A percentile compares a stretch with the other conserved stretches of the same genome.
These are phyloP conservation scores for Cyanistes caeruleus DNA, from an alignment of 2,113 vertebrate species.

Conservation along the genomic window DNA sequence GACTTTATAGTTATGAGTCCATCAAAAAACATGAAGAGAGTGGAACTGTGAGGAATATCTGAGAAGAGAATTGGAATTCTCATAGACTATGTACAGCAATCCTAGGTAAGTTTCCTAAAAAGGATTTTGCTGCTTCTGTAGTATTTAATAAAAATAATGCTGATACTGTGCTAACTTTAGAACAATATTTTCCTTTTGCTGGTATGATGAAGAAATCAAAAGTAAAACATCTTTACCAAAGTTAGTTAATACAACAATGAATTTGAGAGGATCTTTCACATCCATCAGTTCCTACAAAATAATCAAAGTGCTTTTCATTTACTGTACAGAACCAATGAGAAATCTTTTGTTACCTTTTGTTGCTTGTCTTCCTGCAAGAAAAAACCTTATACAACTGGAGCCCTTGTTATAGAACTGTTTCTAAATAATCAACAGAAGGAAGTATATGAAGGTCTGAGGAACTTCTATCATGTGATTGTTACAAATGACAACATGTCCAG, in stretches of 20 bases:
- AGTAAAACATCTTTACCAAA: not conserved
- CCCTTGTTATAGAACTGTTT: not conserved
- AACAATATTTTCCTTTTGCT: not conserved
- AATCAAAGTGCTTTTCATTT: not conserved
- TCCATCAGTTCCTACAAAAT: not conserved
- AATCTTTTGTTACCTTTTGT: not conserved
- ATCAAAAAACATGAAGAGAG: not conserved
- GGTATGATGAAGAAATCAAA: not conserved
- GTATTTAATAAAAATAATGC: not conserved
- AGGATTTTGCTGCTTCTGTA: not conserved
- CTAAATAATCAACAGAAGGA: not conserved
- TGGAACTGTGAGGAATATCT: not conserved
- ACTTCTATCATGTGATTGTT: not conserved
- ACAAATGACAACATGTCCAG: not conserved
- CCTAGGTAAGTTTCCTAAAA: not conserved
- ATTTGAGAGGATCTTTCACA: not conserved
- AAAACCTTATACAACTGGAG: not conserved
- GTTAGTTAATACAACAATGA: not conserved
- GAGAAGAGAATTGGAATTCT: not conserved
- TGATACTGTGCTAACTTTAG: not conserved
- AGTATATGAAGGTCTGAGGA: not conserved
- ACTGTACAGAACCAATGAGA: not conserved
- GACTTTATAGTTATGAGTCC: not conserved
- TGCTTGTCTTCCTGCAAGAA: not conserved
- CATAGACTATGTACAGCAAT: fast-evolving